These are phyloP conservation scores for Tinamus major DNA, from an alignment of 2,797 vertebrate genomes.

Conservation along the genomic window DNA sequence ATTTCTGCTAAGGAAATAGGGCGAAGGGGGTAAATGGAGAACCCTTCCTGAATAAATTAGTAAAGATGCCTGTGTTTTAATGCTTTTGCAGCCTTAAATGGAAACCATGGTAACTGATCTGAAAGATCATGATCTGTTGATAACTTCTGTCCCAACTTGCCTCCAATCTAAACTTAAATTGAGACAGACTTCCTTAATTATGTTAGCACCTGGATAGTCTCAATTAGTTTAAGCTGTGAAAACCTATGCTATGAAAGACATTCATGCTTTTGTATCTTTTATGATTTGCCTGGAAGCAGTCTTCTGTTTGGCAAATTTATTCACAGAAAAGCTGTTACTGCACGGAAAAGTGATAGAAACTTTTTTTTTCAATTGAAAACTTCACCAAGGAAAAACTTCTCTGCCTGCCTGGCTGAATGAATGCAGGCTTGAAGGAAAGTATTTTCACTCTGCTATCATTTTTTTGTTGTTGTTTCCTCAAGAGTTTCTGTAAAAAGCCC, in stretches of 20 bases:
- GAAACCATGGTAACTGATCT: background rate
- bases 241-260: background rate
- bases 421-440: background rate
- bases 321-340: background rate
- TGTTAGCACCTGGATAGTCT: background rate
- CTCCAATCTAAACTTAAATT: background rate
- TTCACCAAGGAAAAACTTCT: background rate
- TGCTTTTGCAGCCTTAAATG: background rate
- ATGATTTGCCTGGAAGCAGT: background rate
- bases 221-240: slow-evolving; percentile 3
- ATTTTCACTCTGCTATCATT: background rate
- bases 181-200: slow-evolving; percentile 8
- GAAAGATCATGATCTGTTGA: background rate
- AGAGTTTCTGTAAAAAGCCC: background rate
- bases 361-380: background rate
- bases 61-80: background rate
- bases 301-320: background rate
- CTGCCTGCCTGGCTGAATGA: background rate
- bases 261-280: background rate
- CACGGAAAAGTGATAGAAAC: background rate
- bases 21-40: background rate
- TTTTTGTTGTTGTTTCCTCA: background rate
- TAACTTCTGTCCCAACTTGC: background rate
- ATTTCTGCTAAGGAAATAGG: background rate
- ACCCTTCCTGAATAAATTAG: background rate